A percentile compares a stretch with the other conserved stretches of the same genome.
These are phyloP conservation scores for Gavialis gangeticus DNA, from an alignment of 2,113 vertebrate genomes.

Conservation along the genomic window DNA sequence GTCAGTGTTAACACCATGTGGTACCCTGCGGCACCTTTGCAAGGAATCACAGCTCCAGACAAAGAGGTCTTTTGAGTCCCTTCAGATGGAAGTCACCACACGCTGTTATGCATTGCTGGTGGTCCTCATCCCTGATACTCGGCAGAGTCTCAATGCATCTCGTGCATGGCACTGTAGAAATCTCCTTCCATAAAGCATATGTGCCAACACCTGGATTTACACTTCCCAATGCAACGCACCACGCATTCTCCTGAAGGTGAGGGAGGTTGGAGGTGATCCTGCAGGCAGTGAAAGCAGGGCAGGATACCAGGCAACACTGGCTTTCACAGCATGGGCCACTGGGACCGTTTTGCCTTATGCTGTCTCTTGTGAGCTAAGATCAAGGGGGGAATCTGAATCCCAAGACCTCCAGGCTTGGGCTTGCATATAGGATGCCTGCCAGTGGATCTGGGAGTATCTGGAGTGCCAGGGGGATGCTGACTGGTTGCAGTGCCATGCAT, in stretches of 20 bases:
- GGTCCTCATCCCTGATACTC: background rate
- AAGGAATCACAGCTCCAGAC: too few relatives aligned
- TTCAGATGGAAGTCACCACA: background rate
- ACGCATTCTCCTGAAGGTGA: slow-evolving; percentile 9
- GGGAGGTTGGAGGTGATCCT: background rate
- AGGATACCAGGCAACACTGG: background rate
- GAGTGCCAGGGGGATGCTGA: too few relatives aligned
- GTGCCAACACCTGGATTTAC: slow-evolving; percentile 59
- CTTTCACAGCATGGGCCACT: background rate
- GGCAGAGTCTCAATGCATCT: background rate
- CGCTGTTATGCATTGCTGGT: fast-evolving
- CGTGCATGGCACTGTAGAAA: background rate
- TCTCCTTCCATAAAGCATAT: background rate
- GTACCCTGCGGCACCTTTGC: too few relatives aligned
- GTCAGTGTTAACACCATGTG: too few relatives aligned
- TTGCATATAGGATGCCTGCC: too few relatives aligned
- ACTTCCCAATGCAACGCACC: slow-evolving; percentile 54
- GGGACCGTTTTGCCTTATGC: too few relatives aligned
- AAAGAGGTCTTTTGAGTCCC: background rate
- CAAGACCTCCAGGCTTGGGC: too few relatives aligned
- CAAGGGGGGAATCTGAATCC: too few relatives aligned
- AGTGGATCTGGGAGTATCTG: too few relatives aligned
- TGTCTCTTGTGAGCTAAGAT: too few relatives aligned
- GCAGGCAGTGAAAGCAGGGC: background rate
- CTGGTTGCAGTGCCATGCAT: too few relatives aligned